Evolutionary conservation across 2,113 vertebrate genomes (phyloP).

Genomic region (Solenodon paradoxus): DNA sequence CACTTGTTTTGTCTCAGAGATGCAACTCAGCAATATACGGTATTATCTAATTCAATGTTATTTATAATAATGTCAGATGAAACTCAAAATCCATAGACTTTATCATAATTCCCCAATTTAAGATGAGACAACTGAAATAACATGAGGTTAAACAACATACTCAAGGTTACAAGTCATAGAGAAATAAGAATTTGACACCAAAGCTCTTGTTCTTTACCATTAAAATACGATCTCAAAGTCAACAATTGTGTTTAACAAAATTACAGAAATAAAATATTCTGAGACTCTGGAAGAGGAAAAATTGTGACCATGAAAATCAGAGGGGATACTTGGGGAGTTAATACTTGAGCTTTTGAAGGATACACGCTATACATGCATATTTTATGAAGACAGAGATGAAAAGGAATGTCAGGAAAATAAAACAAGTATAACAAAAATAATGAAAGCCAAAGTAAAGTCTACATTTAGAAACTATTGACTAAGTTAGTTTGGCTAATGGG

Average conservation of each 20-base stretch:
- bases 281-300: not conserved
- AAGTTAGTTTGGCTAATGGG: not conserved
- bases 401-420: not conserved
- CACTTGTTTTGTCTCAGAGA: not conserved
- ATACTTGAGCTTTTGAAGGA: not conserved
- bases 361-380: not conserved
- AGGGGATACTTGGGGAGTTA: not conserved
- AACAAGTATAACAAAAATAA: not conserved
- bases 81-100: not conserved
- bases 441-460: not conserved
- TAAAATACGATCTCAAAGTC: not conserved
- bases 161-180: not conserved
- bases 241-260: not conserved
- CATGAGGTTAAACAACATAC: not conserved
- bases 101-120: not conserved
- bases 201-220: not conserved
- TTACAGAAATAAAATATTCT: not conserved
- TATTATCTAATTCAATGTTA: not conserved
- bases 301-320: not conserved
- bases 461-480: not conserved
- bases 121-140: not conserved
- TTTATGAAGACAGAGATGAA: not conserved
- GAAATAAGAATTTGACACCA: not conserved
- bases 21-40: not conserved
- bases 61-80: not conserved